phyloP scores from a whole-genome alignment of 1,140 invertebrate species.

The Zaprionus tsacasi region DNA sequence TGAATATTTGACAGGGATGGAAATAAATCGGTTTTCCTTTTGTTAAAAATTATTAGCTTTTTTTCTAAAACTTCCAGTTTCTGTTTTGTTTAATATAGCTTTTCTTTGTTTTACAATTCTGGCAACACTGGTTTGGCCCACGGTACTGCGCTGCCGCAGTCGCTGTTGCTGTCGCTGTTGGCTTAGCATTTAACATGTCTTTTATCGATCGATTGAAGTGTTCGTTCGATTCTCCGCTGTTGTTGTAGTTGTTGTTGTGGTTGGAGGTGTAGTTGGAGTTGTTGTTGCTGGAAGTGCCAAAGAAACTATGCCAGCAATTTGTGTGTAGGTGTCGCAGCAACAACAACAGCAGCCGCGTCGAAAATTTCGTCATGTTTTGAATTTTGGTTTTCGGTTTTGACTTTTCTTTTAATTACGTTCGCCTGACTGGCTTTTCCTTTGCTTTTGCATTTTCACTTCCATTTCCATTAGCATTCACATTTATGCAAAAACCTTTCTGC shows the following conservation, averaged over 20 bases:
- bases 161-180: slow-evolving; percentile 13
- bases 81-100: not conserved
- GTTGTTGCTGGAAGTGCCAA: slow-evolving; percentile 21
- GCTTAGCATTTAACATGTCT: slow-evolving; percentile 55
- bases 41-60: too few relatives aligned
- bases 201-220: slow-evolving; percentile 48
- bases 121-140: not conserved
- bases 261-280: not conserved
- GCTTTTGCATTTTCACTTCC: slow-evolving; percentile 17
- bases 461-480: slow-evolving; percentile 26
- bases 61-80: too few relatives aligned
- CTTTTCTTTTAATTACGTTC: slow-evolving; percentile 60
- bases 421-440: slow-evolving; percentile 29
- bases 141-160: not conserved
- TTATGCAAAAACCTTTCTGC: slow-evolving; percentile 44
- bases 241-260: slow-evolving; percentile 7
- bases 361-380: slow-evolving; percentile 32
- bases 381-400: slow-evolving; percentile 5
- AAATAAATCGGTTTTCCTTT: too few relatives aligned
- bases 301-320: slow-evolving; percentile 57
- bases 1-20: too few relatives aligned
- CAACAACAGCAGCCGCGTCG: slow-evolving; percentile 13
- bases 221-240: slow-evolving; percentile 31
- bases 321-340: slow-evolving; percentile 48
- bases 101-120: too few relatives aligned